Base-by-base conservation (phyloP, 1,140 invertebrate genomes). In the Bradysia coprophila region DNA sequence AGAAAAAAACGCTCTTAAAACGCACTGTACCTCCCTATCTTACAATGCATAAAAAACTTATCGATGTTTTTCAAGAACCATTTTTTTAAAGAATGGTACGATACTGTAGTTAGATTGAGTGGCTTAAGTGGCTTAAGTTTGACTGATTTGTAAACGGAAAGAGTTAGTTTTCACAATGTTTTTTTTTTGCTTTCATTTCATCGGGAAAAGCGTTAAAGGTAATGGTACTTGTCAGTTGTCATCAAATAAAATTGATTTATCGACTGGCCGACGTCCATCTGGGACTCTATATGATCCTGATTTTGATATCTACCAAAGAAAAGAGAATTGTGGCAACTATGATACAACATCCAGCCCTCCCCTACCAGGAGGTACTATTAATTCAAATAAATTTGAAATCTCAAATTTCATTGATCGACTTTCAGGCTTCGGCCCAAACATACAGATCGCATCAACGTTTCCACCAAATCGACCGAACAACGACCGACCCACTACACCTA, bases 221-320 rank as follows among this genome's bases (percentile, higher is more conserved):
- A 77, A 77, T 52, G 67, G 66, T 33, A 71, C 69, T 13, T 77
- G 75, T 53, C 61, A 68, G 28, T 49, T 76, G 40, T 66, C 66
- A 40, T 50, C 54, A 32, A 52, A 60, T 40, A 51, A 63, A 40
- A 59, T 67, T 39, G 51, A 55, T 49, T 48, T 55, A 19, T 47
- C 49, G 19, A 59, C 66, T 48, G 16, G 51, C 44, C 20, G 56
- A 24, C 50, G 61, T 51, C 57, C 64, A 48, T 49, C 55, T 52
- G 55, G 59, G 43, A 54, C 59, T 20, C 52, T 63, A 44, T 54
- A 56, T 45, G 68, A 76, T 54, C 57, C 66, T 18, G 72, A 76
- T 53, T 76, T 67, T 48, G 73, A 76, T 55, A 57, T 75, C 16
- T 76, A 74, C 49, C 51, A 67, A n/a, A 56, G 61, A 39, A 68